Conservation (phyloP, 1,140 invertebrate genomes). For the Drosophila bocqueti region DNA sequence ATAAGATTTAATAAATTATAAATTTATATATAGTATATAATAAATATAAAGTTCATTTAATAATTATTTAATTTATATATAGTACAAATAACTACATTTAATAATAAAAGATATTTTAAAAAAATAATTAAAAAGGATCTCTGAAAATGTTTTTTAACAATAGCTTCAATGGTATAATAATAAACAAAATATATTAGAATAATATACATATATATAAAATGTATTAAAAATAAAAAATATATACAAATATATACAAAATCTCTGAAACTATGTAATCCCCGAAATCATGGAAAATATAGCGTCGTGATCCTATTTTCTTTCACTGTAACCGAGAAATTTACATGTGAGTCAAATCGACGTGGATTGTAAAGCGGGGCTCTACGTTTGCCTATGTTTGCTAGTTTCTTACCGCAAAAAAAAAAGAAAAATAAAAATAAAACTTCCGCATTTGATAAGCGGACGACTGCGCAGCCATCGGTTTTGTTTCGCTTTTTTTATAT, state of each 20-base stretch:
- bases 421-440: conserved; percentile 20
- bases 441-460: conserved; percentile 76
- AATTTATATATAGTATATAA: too few relatives aligned
- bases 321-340: conserved; percentile 30
- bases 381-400: conserved; percentile 23
- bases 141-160: too few relatives aligned
- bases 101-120: too few relatives aligned
- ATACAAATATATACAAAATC: background rate
- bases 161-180: too few relatives aligned
- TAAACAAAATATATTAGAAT: too few relatives aligned
- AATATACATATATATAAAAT: too few relatives aligned
- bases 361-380: background rate
- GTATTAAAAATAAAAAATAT: background rate
- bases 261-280: background rate
- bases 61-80: too few relatives aligned
- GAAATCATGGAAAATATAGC: background rate
- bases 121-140: too few relatives aligned
- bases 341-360: conserved; percentile 6
- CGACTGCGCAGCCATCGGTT: conserved; percentile 11
- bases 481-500: conserved; percentile 9
- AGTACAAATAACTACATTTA: too few relatives aligned
- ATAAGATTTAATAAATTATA: too few relatives aligned
- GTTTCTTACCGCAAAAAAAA: conserved; percentile 51
- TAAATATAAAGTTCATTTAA: too few relatives aligned
- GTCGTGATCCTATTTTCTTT: background rate